phyloP scores from a whole-genome alignment of 2,797 vertebrate species.

The Cheracebus regulus region DNA sequence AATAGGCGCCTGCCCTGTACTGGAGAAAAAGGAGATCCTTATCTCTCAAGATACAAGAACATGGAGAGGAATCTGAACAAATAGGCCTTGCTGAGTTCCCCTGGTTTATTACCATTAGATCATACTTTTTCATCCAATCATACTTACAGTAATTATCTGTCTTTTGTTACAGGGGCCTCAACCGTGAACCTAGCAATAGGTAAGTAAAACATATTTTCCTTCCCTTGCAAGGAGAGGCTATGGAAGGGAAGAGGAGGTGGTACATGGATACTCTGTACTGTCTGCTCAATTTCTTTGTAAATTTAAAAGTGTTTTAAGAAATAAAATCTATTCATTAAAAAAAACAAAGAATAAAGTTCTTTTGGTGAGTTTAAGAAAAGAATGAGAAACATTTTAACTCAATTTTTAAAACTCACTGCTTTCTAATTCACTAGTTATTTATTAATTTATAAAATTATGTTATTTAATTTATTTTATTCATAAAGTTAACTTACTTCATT shows the following conservation, averaged over 20 bases:
- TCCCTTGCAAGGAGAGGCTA: not conserved
- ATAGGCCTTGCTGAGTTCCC: too few species aligned
- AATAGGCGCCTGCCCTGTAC: too few species aligned
- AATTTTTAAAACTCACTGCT: not conserved
- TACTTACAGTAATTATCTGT: too few species aligned
- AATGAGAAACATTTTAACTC: not conserved
- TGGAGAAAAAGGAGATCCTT: too few species aligned
- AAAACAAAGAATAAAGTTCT: not conserved
- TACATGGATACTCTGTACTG: not conserved
- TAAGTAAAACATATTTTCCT: not conserved
- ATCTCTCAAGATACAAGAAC: too few species aligned
- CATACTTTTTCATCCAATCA: not conserved
- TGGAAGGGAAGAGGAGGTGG: not conserved
- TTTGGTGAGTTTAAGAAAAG: not conserved
- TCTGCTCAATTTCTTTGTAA: not conserved
- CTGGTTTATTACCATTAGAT: not conserved
- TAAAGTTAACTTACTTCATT: too few species aligned
- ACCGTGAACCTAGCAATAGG: not conserved
- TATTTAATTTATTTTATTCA: too few species aligned
- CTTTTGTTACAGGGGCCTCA: not conserved
- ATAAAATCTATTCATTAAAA: not conserved
- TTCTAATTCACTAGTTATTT: not conserved
- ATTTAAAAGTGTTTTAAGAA: not conserved
- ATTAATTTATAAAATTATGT: not conserved
- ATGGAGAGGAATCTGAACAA: too few species aligned